Evolutionary conservation across 2,797 vertebrate genomes (phyloP), one percentile per base, ranked within the genome.

Genomic region (Bryconaethiops microstoma): DNA sequence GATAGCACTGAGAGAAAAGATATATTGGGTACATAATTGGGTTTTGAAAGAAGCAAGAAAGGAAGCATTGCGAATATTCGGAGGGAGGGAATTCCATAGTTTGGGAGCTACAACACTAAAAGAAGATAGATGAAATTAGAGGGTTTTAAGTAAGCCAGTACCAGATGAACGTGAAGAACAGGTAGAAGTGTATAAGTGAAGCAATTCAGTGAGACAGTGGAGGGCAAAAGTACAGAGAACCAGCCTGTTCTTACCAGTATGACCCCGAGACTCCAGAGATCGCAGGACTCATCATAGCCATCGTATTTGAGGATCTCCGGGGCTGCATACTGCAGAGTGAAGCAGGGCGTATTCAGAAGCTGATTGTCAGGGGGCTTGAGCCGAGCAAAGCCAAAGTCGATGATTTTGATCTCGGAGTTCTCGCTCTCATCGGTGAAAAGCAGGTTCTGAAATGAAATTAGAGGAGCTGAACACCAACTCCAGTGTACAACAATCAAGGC

Each of bases 281-380:
- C 98, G 76, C 98, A 99, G 76, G 98, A 99, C 89, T 99, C 98
- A 0, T 99, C 98, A 29, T 99, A 99, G 89, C 97, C 97, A 0
- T 94, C 95, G 5, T 97, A 97, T 84, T 96, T 97, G 86, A 99
- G 90, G 84, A 99, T 97, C 89, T 99, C 98, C 0, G 98, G 98
- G 2, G 98, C 98, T 1, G 98, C 98, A 5, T 99, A 99, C 89
- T 98, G 97, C 84, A 99, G 94, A 0, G 97, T 99, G 93, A 99
- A 99, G 93, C 98, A 99, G 0, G 98, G 98, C 0, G 98, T 99
- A 92, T 98, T 99, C 86, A 99, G 94, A 25, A 98, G 97, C 88
- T 99, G 98, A 90, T 99, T 98, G 90, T 99, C 98, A 4, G 96
- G 96, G 0, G 98, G 98, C 91, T 99, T 99, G 88, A 99, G 95